A percentile compares a stretch with the other conserved stretches of the same genome.
Conservation (phyloP, 2,113 vertebrate species). For the Panurus biarmicus region DNA sequence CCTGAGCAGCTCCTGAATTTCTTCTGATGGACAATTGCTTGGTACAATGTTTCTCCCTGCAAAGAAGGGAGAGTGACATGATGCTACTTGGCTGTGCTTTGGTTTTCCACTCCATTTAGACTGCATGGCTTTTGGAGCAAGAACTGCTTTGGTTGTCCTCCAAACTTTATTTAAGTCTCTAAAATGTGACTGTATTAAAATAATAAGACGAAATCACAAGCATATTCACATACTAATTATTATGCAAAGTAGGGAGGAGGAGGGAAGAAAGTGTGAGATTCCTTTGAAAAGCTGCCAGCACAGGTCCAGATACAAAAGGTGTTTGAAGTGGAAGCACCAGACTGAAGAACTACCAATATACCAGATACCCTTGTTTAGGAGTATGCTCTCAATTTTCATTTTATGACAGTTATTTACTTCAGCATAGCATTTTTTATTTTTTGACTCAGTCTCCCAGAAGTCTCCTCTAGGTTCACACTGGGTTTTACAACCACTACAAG, state of each 20-base stretch:
- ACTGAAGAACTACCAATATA: background rate
- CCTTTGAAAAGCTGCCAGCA: conserved; percentile 28
- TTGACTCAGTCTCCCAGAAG: background rate
- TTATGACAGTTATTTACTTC: background rate
- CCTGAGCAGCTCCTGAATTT: background rate
- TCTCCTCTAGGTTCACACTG: background rate
- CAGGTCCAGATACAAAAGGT: background rate
- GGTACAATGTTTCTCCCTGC: background rate
- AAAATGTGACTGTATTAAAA: background rate
- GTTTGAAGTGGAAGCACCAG: conserved; percentile 30
- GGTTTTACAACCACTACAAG: background rate
- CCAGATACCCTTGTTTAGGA: background rate
- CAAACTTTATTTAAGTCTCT: background rate
- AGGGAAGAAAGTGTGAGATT: background rate
- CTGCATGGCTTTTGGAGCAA: background rate
- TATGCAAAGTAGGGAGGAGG: background rate
- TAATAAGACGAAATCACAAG: background rate
- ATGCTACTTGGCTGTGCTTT: background rate
- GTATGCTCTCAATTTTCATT: background rate
- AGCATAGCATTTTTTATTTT: background rate
- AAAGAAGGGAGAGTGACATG: background rate
- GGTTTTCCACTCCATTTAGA: background rate
- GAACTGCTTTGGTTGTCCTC: background rate
- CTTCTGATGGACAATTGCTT: background rate
- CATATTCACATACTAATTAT: conserved; percentile 25